Percentiles rank a stretch among this genome's conserved stretches.
phyloP scores from a whole-genome alignment of 2,113 vertebrate genomes.

The Takifugu flavidus region DNA sequence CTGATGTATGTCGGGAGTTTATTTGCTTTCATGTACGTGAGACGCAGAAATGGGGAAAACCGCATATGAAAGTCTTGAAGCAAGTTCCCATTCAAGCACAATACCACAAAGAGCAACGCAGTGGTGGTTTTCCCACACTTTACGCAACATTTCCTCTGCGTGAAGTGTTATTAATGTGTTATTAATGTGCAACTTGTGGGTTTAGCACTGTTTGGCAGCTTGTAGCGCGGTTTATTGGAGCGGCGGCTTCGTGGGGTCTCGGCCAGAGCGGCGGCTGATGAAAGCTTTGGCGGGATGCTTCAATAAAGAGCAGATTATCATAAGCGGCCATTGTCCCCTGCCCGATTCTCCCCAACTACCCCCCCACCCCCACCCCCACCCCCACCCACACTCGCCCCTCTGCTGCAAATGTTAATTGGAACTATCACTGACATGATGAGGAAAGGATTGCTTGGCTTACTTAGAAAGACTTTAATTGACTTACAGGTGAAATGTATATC shows the following conservation, averaged over 20 bases:
- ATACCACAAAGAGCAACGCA: neutral
- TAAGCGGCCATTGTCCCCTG: constrained; percentile 77
- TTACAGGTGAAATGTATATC: constrained; percentile 14
- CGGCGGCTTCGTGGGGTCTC: constrained; percentile 55
- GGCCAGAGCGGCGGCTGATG: constrained; percentile 68
- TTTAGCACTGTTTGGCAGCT: constrained; percentile 49
- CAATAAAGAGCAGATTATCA: constrained; percentile 93
- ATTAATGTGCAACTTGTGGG: constrained; percentile 2
- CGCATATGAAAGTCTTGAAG: too few species aligned
- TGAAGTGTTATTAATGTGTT: neutral
- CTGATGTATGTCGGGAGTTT: neutral
- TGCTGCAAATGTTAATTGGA: constrained; percentile 91
- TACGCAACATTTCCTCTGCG: too few species aligned
- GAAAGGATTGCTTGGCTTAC: neutral
- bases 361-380: constrained; percentile 55
- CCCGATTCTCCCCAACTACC: constrained; percentile 40
- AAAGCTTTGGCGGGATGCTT: constrained; percentile 78
- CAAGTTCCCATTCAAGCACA: neutral
- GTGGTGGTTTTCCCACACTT: neutral
- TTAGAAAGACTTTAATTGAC: constrained; percentile 30
- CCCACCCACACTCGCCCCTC: constrained; percentile 55
- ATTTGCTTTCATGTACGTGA: neutral
- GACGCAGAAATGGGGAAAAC: too few species aligned
- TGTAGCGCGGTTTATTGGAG: constrained; percentile 42
- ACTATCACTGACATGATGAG: constrained; percentile 82